phyloP scores from a whole-genome alignment of 1,140 invertebrate genomes.

The Achatina immaculata region DNA sequence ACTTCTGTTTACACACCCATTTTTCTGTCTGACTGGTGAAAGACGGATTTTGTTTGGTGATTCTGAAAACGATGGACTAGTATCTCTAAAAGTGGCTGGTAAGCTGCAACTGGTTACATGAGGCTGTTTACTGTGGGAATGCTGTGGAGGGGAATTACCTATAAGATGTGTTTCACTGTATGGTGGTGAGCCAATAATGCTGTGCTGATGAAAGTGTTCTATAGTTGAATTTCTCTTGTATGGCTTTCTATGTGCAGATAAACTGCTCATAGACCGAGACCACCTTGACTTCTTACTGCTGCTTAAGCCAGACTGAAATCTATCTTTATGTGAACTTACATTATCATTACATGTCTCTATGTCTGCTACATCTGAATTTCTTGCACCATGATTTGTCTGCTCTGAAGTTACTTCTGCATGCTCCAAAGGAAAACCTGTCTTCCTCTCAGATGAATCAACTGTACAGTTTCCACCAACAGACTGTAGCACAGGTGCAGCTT shows the following conservation, averaged over 20 bases:
- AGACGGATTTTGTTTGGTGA: background rate
- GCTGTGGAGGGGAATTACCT: background rate
- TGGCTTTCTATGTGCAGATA: background rate
- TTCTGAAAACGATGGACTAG: background rate
- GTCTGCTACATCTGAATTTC: background rate
- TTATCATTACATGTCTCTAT: background rate
- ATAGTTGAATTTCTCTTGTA: background rate
- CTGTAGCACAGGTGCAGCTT: background rate
- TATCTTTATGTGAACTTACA: background rate
- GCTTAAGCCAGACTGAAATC: background rate
- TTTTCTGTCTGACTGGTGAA: background rate
- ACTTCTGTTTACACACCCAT: background rate
- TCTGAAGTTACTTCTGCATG: too few species aligned
- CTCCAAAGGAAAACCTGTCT: too few species aligned
- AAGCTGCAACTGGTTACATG: background rate
- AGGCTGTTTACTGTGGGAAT: background rate
- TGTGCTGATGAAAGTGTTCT: background rate
- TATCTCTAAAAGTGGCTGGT: background rate
- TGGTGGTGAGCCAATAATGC: background rate
- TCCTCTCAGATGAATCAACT: too few species aligned
- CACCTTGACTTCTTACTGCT: background rate
- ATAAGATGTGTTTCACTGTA: background rate
- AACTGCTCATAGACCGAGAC: background rate
- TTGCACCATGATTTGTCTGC: background rate
- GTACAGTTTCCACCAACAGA: background rate